phyloP scores from a whole-genome alignment of 2,888 invertebrate genomes.

The Drosophila demipolita region DNA sequence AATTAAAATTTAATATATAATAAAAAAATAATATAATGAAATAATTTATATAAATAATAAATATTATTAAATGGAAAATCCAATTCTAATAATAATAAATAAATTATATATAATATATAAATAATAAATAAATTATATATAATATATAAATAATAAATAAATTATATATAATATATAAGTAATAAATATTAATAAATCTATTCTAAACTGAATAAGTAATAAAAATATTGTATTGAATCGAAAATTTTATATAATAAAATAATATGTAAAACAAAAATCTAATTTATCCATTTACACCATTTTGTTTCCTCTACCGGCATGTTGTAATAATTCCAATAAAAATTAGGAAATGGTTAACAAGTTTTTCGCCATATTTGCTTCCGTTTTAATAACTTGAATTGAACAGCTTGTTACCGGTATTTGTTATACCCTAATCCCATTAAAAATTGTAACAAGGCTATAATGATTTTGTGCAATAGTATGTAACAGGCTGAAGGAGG shows the following conservation, averaged over 20 bases:
- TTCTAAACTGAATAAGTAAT: neutral
- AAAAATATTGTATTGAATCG: neutral
- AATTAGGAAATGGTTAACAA: neutral
- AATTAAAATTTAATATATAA: neutral
- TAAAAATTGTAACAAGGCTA: neutral
- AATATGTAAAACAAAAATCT: neutral
- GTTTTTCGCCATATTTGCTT: neutral
- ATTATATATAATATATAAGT: neutral
- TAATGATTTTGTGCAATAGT: neutral
- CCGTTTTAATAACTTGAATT: neutral
- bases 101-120: neutral
- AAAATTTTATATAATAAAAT: neutral
- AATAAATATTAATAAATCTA: neutral
- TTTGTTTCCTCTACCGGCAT: neutral
- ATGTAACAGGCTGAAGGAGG: neutral
- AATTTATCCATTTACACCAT: neutral
- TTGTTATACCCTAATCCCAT: neutral
- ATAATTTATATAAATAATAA: neutral
- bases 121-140: too few relatives aligned
- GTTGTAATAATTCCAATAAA: neutral
- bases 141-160: too few relatives aligned
- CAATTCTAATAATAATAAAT: neutral
- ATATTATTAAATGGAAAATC: neutral
- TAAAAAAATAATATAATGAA: neutral
- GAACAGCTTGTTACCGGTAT: neutral